Base-by-base conservation (phyloP, 2,113 vertebrate species). In the Colistium nudipinnis region DNA sequence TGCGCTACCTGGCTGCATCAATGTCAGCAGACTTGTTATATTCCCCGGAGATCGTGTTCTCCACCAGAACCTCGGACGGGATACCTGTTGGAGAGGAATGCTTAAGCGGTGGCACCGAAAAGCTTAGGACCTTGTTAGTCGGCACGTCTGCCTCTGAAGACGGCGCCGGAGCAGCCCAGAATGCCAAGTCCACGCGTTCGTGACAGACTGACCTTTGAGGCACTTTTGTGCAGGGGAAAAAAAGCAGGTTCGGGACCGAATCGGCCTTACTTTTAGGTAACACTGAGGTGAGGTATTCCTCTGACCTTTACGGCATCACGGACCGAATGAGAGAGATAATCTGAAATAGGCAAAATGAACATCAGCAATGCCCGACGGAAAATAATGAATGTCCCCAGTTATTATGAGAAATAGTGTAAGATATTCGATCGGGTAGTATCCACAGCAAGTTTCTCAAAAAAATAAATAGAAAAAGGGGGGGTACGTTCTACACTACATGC, bases 61-160 rank as follows among this genome's bases (percentile, higher is more conserved):
- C 52, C 33, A 72, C 77, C 75, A 70, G 53, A 85, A 86, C 62
- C 53, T 81, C 62, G 72, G 70, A 77, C 49, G 56, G 81, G 69
- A 75, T 72, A 81, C 62, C 65, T 84, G 76, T 57, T 59, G 62
- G 62, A 79, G 52, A 54, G 73, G 59, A 83, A 74, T 66, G 10
- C 25, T 27, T 8, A 43, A 35, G 54, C 30, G 25, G 53, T 38
- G 51, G 25, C 61, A 22, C 25, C 28, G 30, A 28, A 64, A 56
- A 60, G 35, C 39, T 52, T 52, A 56, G 62, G 41, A 22, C 53
- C 62, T 75, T 59, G 47, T 86, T 82, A 78, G 67, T 53, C 27
- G 61, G 16, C 6, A 20, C 54, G 70, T 74, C 65, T 9, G 51
- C 19, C 19, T 38, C 30, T 64, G 38, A 69, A 36, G 71, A 65